A percentile compares a stretch with the other conserved stretches of the same genome.
These are phyloP conservation scores for Watsonalla binaria DNA, from an alignment of 2,888 invertebrate species.

Conservation along the genomic window DNA sequence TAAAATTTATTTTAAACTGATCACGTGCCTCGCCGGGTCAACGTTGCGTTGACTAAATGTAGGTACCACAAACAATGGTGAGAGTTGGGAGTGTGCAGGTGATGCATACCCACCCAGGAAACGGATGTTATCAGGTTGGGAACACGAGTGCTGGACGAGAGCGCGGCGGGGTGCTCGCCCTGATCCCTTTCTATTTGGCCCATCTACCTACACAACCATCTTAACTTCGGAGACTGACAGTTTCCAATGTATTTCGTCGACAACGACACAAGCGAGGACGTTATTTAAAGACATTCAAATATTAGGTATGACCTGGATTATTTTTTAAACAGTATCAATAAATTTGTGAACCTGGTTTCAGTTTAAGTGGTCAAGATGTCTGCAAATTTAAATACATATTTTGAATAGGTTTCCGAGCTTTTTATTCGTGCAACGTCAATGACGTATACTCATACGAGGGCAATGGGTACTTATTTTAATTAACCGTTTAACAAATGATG, in stretches of 20 bases:
- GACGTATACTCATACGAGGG: neutral
- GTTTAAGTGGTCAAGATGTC: too few relatives aligned
- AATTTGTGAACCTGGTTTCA: too few relatives aligned
- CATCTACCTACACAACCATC: constrained; percentile 24
- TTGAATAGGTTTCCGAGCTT: neutral
- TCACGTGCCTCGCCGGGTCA: constrained; percentile 25
- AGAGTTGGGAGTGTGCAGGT: constrained; percentile 44
- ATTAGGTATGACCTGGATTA: too few relatives aligned
- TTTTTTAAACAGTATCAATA: too few relatives aligned
- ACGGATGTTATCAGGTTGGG: constrained; percentile 49
- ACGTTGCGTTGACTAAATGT: constrained; percentile 31
- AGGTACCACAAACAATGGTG: constrained; percentile 53
- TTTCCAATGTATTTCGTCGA: neutral
- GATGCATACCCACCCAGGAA: constrained; percentile 56
- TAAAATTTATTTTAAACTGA: constrained; percentile 56
- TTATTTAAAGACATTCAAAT: too few relatives aligned
- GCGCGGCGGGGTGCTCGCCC: constrained; percentile 43
- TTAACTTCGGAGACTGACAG: constrained; percentile 15
- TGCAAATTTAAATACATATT: too few relatives aligned
- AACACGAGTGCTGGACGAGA: constrained; percentile 32
- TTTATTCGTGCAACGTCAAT: neutral
- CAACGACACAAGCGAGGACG: too few relatives aligned
- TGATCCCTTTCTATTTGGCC: constrained; percentile 32
- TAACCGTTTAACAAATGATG: constrained; percentile 26
- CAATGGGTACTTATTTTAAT: constrained; percentile 7